These are phyloP conservation scores for Dipodomys ordii DNA, from an alignment of 2,113 vertebrate genomes.

Conservation along the genomic window DNA sequence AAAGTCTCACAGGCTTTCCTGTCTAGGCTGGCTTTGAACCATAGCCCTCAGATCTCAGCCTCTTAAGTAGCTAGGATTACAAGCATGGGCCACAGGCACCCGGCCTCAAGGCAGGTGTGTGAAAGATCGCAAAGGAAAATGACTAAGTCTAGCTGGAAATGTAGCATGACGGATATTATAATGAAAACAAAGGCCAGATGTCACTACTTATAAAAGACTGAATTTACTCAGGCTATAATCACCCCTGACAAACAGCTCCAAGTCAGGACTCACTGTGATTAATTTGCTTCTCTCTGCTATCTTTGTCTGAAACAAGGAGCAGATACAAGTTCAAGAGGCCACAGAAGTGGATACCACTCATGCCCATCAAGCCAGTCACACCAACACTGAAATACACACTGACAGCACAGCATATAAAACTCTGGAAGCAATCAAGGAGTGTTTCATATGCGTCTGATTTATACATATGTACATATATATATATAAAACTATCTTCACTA, in stretches of 20 bases:
- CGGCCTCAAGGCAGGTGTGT: not conserved
- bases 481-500: no score
- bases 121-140: not conserved
- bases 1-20: no score
- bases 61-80: no score
- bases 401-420: not conserved
- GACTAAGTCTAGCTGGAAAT: not conserved
- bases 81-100: no score
- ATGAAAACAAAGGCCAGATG: not conserved
- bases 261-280: not conserved
- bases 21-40: no score
- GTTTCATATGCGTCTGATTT: not conserved
- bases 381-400: not conserved
- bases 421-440: not conserved
- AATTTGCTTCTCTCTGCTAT: not conserved
- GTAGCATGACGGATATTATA: not conserved
- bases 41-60: no score
- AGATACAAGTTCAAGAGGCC: not conserved
- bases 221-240: not conserved
- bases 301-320: not conserved
- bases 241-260: not conserved
- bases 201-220: not conserved
- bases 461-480: no score
- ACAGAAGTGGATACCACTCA: not conserved
- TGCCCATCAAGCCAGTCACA: not conserved